Conservation (phyloP, 2,113 vertebrate genomes). For the Hylia prasina region DNA sequence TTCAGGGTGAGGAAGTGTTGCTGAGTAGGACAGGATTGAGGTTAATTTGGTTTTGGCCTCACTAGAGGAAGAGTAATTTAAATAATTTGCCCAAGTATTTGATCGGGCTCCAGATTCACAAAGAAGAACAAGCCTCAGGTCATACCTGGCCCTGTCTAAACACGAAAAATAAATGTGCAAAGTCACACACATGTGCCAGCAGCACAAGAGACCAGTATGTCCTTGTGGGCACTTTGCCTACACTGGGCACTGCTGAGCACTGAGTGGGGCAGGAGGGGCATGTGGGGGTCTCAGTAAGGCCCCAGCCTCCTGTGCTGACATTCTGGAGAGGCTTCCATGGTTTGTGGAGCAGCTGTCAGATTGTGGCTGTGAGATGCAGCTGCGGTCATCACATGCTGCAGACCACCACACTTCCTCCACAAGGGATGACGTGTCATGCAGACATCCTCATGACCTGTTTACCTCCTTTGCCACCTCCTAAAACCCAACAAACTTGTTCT, state of each 20-base stretch:
- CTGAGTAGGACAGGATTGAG: background rate
- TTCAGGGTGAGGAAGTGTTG: background rate
- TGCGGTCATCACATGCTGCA: background rate
- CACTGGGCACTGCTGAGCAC: background rate
- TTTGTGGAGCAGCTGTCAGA: background rate
- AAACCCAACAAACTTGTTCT: background rate
- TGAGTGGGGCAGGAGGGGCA: background rate
- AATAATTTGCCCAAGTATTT: background rate
- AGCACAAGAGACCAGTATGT: fast-evolving
- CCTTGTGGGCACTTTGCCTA: background rate
- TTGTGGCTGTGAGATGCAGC: background rate
- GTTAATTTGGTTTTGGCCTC: background rate
- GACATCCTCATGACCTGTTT: background rate
- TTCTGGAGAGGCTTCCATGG: background rate
- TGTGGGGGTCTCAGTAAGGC: fast-evolving
- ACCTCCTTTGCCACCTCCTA: background rate
- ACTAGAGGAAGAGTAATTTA: background rate
- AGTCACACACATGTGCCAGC: background rate
- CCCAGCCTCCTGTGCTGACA: fast-evolving
- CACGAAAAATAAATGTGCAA: background rate
- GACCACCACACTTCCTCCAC: fast-evolving
- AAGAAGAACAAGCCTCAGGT: background rate
- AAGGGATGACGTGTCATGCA: fast-evolving
- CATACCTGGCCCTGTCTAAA: background rate
- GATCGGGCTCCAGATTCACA: background rate